Base-by-base conservation (phyloP, 2,113 vertebrate species). In the Pachycephala philippinensis region DNA sequence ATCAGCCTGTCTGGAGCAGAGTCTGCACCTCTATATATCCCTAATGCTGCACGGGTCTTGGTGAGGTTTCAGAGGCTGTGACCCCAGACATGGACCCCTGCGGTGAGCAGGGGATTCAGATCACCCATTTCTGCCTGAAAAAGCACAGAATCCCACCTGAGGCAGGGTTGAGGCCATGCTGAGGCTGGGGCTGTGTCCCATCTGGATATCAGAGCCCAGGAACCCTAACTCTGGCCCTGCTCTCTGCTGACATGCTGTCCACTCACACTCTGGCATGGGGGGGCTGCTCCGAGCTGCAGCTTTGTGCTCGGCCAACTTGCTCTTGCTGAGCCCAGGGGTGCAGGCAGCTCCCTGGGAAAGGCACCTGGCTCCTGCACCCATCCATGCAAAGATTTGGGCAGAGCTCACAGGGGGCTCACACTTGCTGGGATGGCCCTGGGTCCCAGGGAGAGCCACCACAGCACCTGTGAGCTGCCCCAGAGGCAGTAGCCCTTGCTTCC, bases 31-130 rank as follows among this genome's bases (percentile, higher is more conserved):
- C 66, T 42, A 49, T 57, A 76, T 35, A 37, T 52, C 61, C 35
- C 63, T 24, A 35, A 26, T 0, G 1, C 42, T 0, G 2, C 20
- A 23, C 0, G 0, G 28, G 23, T 14, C 31, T 64, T 1, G 0
- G 3, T 44, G 69, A 60, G n/a, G 19, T 49, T 78, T 33, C 83
- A 13, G 40, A 52, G 44, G 30, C 61, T 86, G 13, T 6, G 12
- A 50, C 10, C 10, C 35, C 16, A 23, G 54, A 31, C 3, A 2
- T 5, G 30, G 50, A 77, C 35, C 31, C 27, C 49, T 59, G 15
- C 10, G 4, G 7, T 3, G 71, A 79, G 30, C 76, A 60, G 21
- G 27, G 40, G 24, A 37, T 35, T 64, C 1, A 0, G 60, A 50
- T 40, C 40, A 37, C 26, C 20, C 6, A 0, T 28, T 79, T 66